Percentiles rank a stretch among this genome's conserved stretches.
Conservation (phyloP, 2,888 invertebrate species). For the Slavum lentiscoides region DNA sequence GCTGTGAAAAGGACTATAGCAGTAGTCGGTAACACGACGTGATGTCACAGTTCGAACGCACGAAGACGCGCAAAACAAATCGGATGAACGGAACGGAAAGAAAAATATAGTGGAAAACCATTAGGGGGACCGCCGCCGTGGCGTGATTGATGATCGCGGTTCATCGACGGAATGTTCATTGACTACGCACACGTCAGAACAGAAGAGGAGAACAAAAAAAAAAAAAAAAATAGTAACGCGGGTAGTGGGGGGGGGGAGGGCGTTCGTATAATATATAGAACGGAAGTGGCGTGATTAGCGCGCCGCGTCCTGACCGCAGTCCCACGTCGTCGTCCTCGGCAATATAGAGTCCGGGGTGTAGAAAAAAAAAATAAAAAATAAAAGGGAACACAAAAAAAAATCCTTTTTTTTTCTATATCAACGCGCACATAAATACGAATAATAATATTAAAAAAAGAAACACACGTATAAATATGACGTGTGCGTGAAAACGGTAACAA, state of each 20-base stretch:
- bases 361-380: constrained; percentile 7
- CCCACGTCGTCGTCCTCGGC: constrained; percentile 26
- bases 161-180: constrained; percentile 50
- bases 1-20: no score
- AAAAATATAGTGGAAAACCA: constrained; percentile 34
- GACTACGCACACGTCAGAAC: constrained; percentile 3
- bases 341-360: constrained; percentile 1
- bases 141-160: constrained; percentile 52
- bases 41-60: no score
- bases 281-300: constrained; percentile 53
- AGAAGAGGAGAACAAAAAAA: no score
- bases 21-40: no score
- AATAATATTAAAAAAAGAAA: constrained; percentile 24
- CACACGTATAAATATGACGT: background rate
- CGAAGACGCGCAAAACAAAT: background rate
- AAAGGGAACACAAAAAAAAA: constrained; percentile 6
- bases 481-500: constrained; percentile 32
- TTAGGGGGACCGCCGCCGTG: constrained; percentile 27
- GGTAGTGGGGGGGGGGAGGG: background rate
- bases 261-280: background rate
- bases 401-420: background rate
- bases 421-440: constrained; percentile 10
- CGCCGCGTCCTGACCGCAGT: constrained; percentile 50
- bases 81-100: background rate
- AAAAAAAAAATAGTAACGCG: no score